Evolutionary conservation across 2,888 invertebrate genomes (phyloP).

Genomic region (Phymatocera aterrima): DNA sequence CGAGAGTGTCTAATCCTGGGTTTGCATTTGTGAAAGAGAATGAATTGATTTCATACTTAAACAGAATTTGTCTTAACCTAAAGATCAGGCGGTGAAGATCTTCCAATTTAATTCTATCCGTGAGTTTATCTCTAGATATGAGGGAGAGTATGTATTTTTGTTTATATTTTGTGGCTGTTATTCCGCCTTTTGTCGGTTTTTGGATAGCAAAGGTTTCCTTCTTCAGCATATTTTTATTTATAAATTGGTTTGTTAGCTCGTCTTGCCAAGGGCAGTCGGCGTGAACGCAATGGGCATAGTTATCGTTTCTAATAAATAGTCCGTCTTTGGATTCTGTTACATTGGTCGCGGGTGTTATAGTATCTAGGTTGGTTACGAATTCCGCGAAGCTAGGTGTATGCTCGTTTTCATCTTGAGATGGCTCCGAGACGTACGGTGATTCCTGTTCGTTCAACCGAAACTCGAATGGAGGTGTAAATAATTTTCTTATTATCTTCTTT

Average conservation of each 20-base stretch:
- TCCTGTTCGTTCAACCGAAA: neutral
- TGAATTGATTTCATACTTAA: neutral
- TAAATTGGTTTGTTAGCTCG: neutral
- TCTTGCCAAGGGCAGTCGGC: neutral
- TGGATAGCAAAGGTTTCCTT: neutral
- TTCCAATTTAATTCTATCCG: neutral
- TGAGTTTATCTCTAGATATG: neutral
- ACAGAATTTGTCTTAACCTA: neutral
- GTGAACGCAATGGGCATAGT: constrained; percentile 5
- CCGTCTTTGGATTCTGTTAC: constrained; percentile 7
- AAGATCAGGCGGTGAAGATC: neutral
- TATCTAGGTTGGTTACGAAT: neutral
- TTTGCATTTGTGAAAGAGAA: neutral
- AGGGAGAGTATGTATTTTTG: neutral
- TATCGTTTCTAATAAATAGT: constrained; percentile 1
- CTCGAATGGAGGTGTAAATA: neutral
- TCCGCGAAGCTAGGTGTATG: neutral
- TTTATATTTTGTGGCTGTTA: neutral
- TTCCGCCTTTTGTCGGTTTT: neutral
- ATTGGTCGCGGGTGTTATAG: neutral
- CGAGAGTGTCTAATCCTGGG: neutral
- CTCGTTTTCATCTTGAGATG: neutral
- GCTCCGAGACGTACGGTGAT: neutral
- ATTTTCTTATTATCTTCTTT: neutral
- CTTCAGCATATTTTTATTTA: neutral